Conservation (phyloP, 1,140 invertebrate genomes). For the Steinernema khuongi region DNA sequence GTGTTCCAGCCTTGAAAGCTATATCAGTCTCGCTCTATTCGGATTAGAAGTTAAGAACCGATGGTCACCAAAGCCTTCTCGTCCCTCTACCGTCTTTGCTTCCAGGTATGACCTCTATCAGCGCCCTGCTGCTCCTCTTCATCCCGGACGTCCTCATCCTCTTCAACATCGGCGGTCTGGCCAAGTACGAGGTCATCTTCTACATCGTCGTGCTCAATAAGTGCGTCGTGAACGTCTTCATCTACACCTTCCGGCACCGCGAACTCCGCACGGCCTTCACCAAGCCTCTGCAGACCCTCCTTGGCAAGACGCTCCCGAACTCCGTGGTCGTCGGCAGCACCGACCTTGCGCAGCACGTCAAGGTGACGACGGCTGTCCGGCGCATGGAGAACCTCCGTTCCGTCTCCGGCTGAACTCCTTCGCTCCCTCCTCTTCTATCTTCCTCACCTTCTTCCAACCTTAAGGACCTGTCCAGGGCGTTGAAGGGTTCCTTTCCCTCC, state of each 20-base stretch:
- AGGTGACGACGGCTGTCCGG: too few species aligned
- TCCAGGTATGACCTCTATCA: not conserved
- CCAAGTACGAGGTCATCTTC: conserved; percentile 1
- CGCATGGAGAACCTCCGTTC: too few species aligned
- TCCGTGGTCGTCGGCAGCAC: not conserved
- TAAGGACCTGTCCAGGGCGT: too few species aligned
- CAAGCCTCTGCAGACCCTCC: not conserved
- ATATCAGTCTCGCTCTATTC: too few species aligned
- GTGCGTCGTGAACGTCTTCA: not conserved
- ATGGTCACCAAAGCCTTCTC: not conserved
- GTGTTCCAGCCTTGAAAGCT: too few species aligned
- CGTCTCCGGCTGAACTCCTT: too few species aligned
- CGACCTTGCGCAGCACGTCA: not conserved
- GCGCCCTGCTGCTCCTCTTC: not conserved
- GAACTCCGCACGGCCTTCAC: not conserved
- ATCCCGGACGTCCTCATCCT: conserved; percentile 5
- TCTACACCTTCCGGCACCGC: not conserved
- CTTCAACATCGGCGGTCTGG: not conserved
- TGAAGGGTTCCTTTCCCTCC: too few species aligned
- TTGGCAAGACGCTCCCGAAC: not conserved
- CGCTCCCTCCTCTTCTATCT: too few species aligned
- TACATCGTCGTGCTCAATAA: conserved; percentile 8
- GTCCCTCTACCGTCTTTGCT: not conserved
- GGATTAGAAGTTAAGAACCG: too few species aligned
- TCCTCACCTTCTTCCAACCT: too few species aligned